These are phyloP conservation scores for Macrosoma leucophasiata DNA, from an alignment of 2,888 invertebrate genomes.

Conservation along the genomic window DNA sequence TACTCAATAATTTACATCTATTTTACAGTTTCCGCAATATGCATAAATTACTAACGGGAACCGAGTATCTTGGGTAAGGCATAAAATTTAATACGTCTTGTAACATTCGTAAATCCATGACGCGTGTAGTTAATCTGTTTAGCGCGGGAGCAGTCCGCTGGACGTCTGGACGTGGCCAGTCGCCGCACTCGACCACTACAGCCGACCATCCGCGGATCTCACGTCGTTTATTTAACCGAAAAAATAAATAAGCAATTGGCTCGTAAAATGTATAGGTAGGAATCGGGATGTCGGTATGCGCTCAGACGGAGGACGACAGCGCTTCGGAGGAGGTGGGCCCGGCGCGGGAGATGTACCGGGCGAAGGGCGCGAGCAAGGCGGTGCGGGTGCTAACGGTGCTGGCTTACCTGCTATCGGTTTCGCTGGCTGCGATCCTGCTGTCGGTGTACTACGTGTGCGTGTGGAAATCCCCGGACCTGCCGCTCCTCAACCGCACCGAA, in stretches of 20 bases:
- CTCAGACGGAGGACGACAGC: slow-evolving; percentile 49
- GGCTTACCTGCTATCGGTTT: slow-evolving; percentile 89
- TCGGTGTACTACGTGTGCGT: slow-evolving; percentile 89
- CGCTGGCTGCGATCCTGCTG: slow-evolving; percentile 87
- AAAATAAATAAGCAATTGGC: slow-evolving; percentile 11
- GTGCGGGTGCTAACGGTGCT: slow-evolving; percentile 84
- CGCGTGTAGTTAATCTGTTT: slow-evolving; percentile 58
- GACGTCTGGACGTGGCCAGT: slow-evolving; percentile 29
- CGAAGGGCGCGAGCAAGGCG: slow-evolving; percentile 60
- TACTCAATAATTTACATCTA: slow-evolving; percentile 31
- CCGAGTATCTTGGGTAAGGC: slow-evolving; percentile 35
- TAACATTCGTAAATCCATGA: slow-evolving; percentile 54
- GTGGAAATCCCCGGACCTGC: slow-evolving; percentile 82
- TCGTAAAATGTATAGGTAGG: slow-evolving; percentile 37
- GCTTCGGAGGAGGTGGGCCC: slow-evolving; percentile 44
- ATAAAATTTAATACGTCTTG: slow-evolving; percentile 40
- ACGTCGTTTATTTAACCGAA: slow-evolving; percentile 9
- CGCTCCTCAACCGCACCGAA: slow-evolving; percentile 35
- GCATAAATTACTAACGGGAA: slow-evolving; percentile 29
- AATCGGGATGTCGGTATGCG: slow-evolving; percentile 55
- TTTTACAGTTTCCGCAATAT: slow-evolving; percentile 35
- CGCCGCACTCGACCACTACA: slow-evolving; percentile 25
- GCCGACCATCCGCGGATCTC: slow-evolving; percentile 44
- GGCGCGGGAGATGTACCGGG: slow-evolving; percentile 51
- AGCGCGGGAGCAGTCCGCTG: slow-evolving; percentile 33